These are phyloP conservation scores for Elymnias hypermnestra DNA, from an alignment of 1,140 invertebrate species.

Conservation along the genomic window DNA sequence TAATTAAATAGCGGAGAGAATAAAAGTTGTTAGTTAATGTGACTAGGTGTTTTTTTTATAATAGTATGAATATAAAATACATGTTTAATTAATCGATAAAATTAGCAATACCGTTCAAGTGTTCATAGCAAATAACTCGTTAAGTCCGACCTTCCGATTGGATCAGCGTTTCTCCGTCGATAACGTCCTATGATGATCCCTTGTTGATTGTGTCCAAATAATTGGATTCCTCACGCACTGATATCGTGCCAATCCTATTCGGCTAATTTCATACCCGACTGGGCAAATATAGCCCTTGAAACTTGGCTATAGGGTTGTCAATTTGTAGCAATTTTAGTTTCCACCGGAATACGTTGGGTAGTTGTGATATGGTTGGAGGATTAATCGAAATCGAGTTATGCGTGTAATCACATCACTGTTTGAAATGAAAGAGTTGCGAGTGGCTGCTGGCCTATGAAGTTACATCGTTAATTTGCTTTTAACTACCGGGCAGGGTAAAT, in stretches of 20 bases:
- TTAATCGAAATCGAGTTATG: constrained; percentile 33
- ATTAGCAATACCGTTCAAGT: constrained; percentile 7
- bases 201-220: constrained; percentile 38
- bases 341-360: constrained; percentile 2
- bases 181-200: constrained; percentile 30
- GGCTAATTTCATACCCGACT: constrained; percentile 3
- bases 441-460: constrained; percentile 7
- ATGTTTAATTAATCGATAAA: constrained; percentile 5
- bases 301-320: not conserved
- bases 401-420: constrained; percentile 31
- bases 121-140: constrained; percentile 19
- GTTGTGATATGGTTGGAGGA: constrained; percentile 21
- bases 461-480: not conserved
- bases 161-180: constrained; percentile 22
- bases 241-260: constrained; percentile 15
- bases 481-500: not conserved
- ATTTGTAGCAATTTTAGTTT: constrained; percentile 3
- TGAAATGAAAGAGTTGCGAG: constrained; percentile 29
- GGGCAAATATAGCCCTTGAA: constrained; percentile 7
- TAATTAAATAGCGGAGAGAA: too few species aligned
- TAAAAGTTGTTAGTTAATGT: too few species aligned
- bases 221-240: constrained; percentile 35
- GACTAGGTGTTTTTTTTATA: too few species aligned
- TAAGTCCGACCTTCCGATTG: constrained; percentile 16
- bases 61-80: too few species aligned